Conservation (phyloP, 2,888 invertebrate genomes). For the Scaptomyza reducta region DNA sequence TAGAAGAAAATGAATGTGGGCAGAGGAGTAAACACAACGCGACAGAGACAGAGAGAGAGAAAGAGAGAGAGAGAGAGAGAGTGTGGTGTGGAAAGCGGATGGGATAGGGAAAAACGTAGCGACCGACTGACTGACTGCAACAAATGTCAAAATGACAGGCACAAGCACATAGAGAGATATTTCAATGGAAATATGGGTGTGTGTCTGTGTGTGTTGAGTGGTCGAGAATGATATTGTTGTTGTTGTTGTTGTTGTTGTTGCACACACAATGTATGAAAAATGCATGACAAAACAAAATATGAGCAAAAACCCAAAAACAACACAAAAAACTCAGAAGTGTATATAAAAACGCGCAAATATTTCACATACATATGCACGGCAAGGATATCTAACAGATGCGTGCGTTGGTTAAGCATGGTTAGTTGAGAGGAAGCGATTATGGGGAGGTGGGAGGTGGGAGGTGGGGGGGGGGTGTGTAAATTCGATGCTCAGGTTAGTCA, state of each 20-base stretch:
- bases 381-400: slow-evolving; percentile 58
- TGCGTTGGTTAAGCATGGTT: slow-evolving; percentile 12
- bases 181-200: slow-evolving; percentile 31
- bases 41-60: slow-evolving; percentile 5
- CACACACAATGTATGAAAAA: slow-evolving; percentile 65
- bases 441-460: background rate
- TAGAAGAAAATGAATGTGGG: slow-evolving; percentile 19
- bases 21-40: slow-evolving; percentile 27
- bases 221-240: slow-evolving; percentile 18
- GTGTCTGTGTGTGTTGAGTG: slow-evolving; percentile 18
- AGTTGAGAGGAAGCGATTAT: background rate
- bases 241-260: slow-evolving; percentile 57
- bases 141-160: slow-evolving; percentile 81
- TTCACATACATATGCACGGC: slow-evolving; percentile 31
- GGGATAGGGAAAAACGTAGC: slow-evolving; percentile 15
- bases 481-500: slow-evolving; percentile 18
- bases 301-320: slow-evolving; percentile 9
- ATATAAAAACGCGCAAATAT: slow-evolving; percentile 71
- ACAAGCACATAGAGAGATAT: slow-evolving; percentile 36
- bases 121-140: slow-evolving; percentile 76
- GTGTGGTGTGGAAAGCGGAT: slow-evolving; percentile 21
- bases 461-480: background rate
- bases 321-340: slow-evolving; percentile 35
- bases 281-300: slow-evolving; percentile 69
- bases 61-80: slow-evolving; percentile 21